Evolutionary conservation across 2,113 vertebrate species (phyloP), one percentile per base, ranked within the genome.

Genomic region (Polypterus bichir): DNA sequence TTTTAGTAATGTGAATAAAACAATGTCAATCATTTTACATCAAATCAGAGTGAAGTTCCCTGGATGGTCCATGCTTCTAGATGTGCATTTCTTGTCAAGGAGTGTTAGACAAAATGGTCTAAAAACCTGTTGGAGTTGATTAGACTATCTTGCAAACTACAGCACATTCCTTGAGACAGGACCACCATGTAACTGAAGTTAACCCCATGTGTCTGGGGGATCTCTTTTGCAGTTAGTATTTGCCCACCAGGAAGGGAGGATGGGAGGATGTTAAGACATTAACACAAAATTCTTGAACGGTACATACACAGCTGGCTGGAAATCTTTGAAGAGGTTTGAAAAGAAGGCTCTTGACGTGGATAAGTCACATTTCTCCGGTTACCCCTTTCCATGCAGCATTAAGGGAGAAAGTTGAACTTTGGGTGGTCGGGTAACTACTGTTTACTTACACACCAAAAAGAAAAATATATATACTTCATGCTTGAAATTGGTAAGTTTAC

Each of bases 231-330:
- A 64, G 64, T 69, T 71, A 68, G 68, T 67, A 53, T 64, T 68
- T 68, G 61, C 66, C 54, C 68, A 66, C 66, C 67, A 65, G 64
- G 65, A 64, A 66, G 68, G 66, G 66, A 44, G 60, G n/a, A n/a
- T n/a, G n/a, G n/a, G n/a, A n/a, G n/a, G 64, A 66, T 67, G 73
- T 70, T 60, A 65, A 70, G 62, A 68, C 71, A 70, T 67, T 65
- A 65, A 65, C 62, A 60, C 64, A 72, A 72, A 27, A 69, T 71
- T 67, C 63, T 59, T 47, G 55, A 71, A 69, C 66, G 66, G 66
- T 68, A 65, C 65, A 65, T 59, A 62, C 70, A 68, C 72, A 74
- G 70, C 72, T 70, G 72, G 72, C 60, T 61, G 62, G 62, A 69
- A 59, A 59, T 64, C 59, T 48, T 53, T 68, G 68, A 60, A 68